phyloP scores from a whole-genome alignment of 2,797 vertebrate species.

The Adrianichthys oophorus region DNA sequence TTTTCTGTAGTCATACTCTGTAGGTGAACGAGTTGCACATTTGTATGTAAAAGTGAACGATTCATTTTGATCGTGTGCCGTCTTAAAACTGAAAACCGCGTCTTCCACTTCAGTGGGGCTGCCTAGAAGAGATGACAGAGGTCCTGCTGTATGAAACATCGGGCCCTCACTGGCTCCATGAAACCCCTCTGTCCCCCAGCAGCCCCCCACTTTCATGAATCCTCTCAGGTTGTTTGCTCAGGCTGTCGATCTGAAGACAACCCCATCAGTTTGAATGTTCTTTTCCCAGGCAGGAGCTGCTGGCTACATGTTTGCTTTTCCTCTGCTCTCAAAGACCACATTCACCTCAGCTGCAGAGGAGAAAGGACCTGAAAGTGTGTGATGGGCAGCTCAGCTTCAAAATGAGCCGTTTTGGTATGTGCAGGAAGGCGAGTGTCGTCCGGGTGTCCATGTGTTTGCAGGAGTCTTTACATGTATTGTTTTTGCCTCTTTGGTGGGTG shows the following conservation, averaged over 20 bases:
- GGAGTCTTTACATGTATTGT: too few species aligned
- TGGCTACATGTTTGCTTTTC: constrained; percentile 72
- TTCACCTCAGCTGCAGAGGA: constrained; percentile 59
- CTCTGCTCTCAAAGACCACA: constrained; percentile 69
- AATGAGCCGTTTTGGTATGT: constrained; percentile 52
- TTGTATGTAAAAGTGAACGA: background rate
- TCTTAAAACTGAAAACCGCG: background rate
- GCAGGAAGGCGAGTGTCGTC: constrained; percentile 39
- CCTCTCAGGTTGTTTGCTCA: constrained; percentile 75
- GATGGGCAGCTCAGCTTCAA: constrained; percentile 47
- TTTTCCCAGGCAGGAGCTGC: constrained; percentile 74
- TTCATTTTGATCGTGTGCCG: background rate
- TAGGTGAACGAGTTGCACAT: too few species aligned
- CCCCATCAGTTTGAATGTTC: constrained; percentile 69
- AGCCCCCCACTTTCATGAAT: constrained; percentile 33
- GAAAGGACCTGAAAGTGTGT: constrained; percentile 54
- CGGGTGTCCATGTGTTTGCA: constrained; percentile 42
- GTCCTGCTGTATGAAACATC: constrained; percentile 18
- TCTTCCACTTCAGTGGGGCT: background rate
- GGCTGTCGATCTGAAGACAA: constrained; percentile 66
- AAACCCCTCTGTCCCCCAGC: constrained; percentile 31
- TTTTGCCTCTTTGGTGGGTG: background rate
- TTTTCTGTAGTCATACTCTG: too few species aligned
- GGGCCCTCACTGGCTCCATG: constrained; percentile 31
- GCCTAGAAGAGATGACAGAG: background rate